Evolutionary conservation across 2,113 vertebrate species (phyloP).

Genomic region (Odontesthes bonariensis): DNA sequence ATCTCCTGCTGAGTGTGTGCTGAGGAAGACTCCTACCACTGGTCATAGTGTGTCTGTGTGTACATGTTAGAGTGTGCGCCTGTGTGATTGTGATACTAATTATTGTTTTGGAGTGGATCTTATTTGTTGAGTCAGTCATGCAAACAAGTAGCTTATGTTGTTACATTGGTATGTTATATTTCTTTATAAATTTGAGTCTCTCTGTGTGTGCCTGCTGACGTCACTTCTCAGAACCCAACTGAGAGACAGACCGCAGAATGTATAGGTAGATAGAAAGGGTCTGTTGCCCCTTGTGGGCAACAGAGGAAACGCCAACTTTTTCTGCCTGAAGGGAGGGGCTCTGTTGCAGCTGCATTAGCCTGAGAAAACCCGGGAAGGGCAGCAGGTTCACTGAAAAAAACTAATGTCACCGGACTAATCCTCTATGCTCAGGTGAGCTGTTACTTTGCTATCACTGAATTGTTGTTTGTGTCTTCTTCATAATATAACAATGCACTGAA

Average conservation of each 20-base stretch:
- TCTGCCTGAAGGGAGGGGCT: conserved; percentile 7
- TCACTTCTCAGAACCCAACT: conserved; percentile 10
- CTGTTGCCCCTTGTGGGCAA: conserved; percentile 11
- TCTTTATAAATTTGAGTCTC: not conserved
- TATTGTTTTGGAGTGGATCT: conserved; percentile 12
- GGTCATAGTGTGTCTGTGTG: conserved; percentile 57
- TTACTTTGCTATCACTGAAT: not conserved
- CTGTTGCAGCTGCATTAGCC: conserved; percentile 24
- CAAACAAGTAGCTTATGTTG: conserved; percentile 17
- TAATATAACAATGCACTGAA: not conserved
- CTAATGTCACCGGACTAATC: not conserved
- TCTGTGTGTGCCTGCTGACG: not conserved
- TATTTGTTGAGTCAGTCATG: conserved; percentile 7
- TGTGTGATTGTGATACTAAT: not conserved
- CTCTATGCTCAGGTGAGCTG: not conserved
- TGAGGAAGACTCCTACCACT: conserved; percentile 59
- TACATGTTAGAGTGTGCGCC: conserved; percentile 14
- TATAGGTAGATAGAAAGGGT: not conserved
- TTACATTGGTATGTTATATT: not conserved
- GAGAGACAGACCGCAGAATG: not conserved
- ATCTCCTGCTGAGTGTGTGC: conserved; percentile 69
- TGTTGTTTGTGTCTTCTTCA: not conserved
- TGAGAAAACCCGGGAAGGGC: conserved; percentile 32
- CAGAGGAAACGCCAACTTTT: conserved; percentile 39
- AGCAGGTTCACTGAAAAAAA: conserved; percentile 20